A percentile compares a stretch with the other conserved stretches of the same genome.
Evolutionary conservation across 2,113 vertebrate species (phyloP).

Genomic region (Ammospiza nelsoni): DNA sequence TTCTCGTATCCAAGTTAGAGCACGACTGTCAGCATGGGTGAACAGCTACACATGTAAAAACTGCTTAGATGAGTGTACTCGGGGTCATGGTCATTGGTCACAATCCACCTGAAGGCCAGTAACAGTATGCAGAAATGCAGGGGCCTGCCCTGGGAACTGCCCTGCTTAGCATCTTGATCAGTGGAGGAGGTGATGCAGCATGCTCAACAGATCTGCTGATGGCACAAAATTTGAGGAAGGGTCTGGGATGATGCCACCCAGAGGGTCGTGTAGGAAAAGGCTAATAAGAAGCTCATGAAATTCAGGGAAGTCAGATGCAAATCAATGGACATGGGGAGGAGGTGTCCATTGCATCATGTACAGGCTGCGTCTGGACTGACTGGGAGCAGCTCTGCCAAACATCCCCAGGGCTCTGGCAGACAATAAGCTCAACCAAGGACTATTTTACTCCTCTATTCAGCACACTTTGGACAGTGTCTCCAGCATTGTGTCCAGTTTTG

Average conservation of each 20-base stretch:
- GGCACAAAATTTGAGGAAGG: neutral
- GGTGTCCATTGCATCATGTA: neutral
- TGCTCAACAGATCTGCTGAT: neutral
- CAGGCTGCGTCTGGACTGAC: neutral
- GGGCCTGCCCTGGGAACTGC: neutral
- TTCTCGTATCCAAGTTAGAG: neutral
- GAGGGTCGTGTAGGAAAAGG: neutral
- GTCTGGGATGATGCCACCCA: neutral
- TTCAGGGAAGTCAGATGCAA: neutral
- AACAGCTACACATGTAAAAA: neutral
- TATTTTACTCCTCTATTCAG: neutral
- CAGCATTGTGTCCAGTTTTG: neutral
- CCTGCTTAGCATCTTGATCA: neutral
- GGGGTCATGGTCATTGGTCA: neutral
- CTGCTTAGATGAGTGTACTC: neutral
- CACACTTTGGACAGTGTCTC: neutral
- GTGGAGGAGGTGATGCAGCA: neutral
- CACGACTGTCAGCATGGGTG: accelerated
- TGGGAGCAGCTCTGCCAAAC: neutral
- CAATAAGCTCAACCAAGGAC: neutral
- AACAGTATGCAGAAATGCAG: neutral
- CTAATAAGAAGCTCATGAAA: neutral
- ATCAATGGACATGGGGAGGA: neutral
- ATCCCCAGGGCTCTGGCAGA: neutral
- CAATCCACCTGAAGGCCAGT: neutral